Percentiles rank a stretch among this genome's conserved stretches.
Conservation (phyloP, 2,113 vertebrate genomes). For the Siniperca chuatsi region DNA sequence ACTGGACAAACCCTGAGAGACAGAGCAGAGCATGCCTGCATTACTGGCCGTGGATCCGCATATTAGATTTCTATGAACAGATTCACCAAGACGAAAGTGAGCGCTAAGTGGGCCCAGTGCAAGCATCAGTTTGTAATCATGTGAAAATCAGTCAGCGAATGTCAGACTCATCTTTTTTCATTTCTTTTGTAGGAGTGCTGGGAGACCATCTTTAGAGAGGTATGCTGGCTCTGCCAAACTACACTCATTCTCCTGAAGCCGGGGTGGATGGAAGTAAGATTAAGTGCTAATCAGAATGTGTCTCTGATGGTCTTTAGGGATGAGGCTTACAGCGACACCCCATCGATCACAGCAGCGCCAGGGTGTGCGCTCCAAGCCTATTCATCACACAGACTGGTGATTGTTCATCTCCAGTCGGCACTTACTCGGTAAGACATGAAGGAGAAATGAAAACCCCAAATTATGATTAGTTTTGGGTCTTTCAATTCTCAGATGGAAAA, state of each 20-base stretch:
- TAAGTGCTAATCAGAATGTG: constrained; percentile 71
- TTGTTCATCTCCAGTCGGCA: constrained; percentile 56
- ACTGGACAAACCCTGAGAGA: constrained; percentile 74
- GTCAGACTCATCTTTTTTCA: constrained; percentile 58
- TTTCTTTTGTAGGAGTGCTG: constrained; percentile 46
- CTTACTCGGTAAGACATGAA: constrained; percentile 35
- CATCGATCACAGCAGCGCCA: constrained; percentile 61
- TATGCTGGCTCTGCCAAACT: constrained; percentile 45
- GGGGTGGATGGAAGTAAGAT: constrained; percentile 63
- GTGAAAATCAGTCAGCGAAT: constrained; percentile 70
- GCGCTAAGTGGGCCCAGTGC: constrained; percentile 66
- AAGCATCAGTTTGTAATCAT: constrained; percentile 78
- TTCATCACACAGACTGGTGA: constrained; percentile 58
- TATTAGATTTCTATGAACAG: constrained; percentile 74
- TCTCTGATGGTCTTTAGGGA: constrained; percentile 64
- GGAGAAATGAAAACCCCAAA: constrained; percentile 47
- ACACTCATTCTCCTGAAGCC: constrained; percentile 43
- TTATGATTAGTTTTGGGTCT: constrained; percentile 29
- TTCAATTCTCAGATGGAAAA: constrained; percentile 56
- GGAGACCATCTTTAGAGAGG: constrained; percentile 33
- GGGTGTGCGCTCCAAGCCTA: constrained; percentile 23
- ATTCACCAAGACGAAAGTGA: constrained; percentile 64
- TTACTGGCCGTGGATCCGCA: constrained; percentile 61
- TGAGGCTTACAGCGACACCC: constrained; percentile 60
- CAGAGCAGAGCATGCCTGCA: constrained; percentile 65